Evolutionary conservation across 2,113 vertebrate species (phyloP).

Genomic region (Aplodontia rufa): DNA sequence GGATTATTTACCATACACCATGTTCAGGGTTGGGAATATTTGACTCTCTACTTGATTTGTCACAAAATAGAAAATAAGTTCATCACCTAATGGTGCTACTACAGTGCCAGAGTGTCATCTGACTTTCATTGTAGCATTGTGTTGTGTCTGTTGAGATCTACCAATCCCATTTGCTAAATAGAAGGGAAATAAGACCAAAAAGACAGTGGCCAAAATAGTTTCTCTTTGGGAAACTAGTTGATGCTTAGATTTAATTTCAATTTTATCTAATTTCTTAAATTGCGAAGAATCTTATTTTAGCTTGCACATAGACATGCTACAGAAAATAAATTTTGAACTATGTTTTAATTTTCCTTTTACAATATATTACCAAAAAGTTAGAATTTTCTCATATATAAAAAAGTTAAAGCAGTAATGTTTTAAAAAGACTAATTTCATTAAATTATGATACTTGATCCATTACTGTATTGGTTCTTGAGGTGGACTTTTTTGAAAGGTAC

Average conservation of each 20-base stretch:
- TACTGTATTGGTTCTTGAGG: neutral
- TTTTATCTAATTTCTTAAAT: neutral
- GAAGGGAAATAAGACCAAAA: conserved; percentile 64
- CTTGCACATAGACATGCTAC: neutral
- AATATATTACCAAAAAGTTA: conserved; percentile 14
- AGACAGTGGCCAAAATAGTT: neutral
- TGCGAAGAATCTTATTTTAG: neutral
- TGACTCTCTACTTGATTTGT: conserved; percentile 49
- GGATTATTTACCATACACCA: neutral
- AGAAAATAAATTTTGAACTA: conserved; percentile 3
- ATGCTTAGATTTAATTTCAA: neutral
- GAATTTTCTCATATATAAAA: neutral
- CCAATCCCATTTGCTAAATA: conserved; percentile 70
- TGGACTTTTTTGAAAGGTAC: neutral
- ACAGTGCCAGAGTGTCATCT: conserved; percentile 59
- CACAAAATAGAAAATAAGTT: conserved; percentile 52
- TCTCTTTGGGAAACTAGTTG: conserved; percentile 34
- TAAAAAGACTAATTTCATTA: conserved; percentile 2
- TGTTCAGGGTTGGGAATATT: conserved; percentile 15
- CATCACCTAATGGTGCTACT: conserved; percentile 28
- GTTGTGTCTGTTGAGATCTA: conserved; percentile 68
- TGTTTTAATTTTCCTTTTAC: conserved; percentile 37
- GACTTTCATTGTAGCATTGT: conserved; percentile 60
- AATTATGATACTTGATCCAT: neutral
- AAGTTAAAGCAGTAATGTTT: neutral